Conservation (phyloP, 1,140 invertebrate genomes). For the Brachionus sp. region DNA sequence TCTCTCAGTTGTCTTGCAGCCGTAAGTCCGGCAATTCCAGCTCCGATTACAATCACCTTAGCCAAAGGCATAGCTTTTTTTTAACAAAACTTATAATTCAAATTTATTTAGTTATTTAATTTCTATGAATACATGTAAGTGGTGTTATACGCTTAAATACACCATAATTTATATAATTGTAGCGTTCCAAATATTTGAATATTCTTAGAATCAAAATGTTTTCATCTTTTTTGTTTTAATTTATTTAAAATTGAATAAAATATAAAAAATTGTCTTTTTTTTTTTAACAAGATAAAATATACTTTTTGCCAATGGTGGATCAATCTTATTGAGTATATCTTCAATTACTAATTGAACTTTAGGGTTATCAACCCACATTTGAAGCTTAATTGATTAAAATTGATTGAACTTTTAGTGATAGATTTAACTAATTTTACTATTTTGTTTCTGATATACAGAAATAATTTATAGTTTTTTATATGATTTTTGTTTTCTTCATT, state of each 20-base stretch:
- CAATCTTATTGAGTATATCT: slow-evolving; percentile 67
- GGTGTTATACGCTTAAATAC: slow-evolving; percentile 80
- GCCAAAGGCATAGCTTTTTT: slow-evolving; percentile 63
- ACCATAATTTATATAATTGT: slow-evolving; percentile 97
- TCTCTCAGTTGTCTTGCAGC: slow-evolving; percentile 88
- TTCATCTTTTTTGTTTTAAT: slow-evolving; percentile 63
- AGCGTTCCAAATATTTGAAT: slow-evolving; percentile 86
- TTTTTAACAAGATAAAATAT: background rate
- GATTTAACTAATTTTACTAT: slow-evolving; percentile 62
- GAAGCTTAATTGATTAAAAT: slow-evolving; percentile 66
- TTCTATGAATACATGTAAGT: slow-evolving; percentile 48
- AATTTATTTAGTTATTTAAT: slow-evolving; percentile 35
- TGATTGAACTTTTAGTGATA: background rate
- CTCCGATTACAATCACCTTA: slow-evolving; percentile 92
- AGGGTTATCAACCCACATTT: slow-evolving; percentile 93
- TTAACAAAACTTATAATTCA: background rate
- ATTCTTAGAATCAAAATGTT: slow-evolving; percentile 74
- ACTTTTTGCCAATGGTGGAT: background rate
- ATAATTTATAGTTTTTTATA: slow-evolving; percentile 79
- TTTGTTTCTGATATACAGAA: slow-evolving; percentile 85
- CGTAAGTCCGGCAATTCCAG: slow-evolving; percentile 85
- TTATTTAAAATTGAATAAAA: background rate
- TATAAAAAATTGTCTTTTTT: background rate
- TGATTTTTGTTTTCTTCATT: slow-evolving; percentile 62
- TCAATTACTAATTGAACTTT: slow-evolving; percentile 83